These are phyloP conservation scores for Patella vulgata DNA, from an alignment of 1,140 invertebrate species.

Conservation along the genomic window DNA sequence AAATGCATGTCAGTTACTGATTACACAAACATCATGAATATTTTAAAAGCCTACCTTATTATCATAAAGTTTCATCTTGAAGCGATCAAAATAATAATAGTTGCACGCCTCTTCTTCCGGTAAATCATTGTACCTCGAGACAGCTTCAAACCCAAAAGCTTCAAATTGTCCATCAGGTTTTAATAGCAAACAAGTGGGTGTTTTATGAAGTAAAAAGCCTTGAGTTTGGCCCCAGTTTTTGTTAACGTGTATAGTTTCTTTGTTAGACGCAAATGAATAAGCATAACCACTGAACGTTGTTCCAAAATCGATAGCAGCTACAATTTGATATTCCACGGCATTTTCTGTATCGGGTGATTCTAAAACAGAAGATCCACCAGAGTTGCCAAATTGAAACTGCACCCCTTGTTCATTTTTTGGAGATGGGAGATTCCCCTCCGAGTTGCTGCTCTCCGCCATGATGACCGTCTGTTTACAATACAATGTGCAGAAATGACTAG, in stretches of 20 bases:
- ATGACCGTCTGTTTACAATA: neutral
- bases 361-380: too few species aligned
- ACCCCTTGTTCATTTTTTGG: neutral
- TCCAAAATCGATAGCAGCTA: conserved; percentile 75
- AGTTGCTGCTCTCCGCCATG: conserved; percentile 3
- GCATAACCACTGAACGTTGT: conserved; percentile 76
- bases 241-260: conserved; percentile 73
- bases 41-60: conserved; percentile 71
- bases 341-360: conserved; percentile 23
- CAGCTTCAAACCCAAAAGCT: conserved; percentile 72
- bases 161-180: conserved; percentile 72
- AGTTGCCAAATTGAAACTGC: neutral
- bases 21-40: too few species aligned
- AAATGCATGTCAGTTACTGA: too few species aligned
- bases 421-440: neutral
- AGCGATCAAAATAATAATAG: conserved; percentile 74
- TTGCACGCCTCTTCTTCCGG: conserved; percentile 69
- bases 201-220: conserved; percentile 73
- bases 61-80: conserved; percentile 74
- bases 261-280: conserved; percentile 71
- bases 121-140: conserved; percentile 73
- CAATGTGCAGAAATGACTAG: too few species aligned
- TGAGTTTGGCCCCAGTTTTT: conserved; percentile 74
- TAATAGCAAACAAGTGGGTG: conserved; percentile 72
- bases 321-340: conserved; percentile 59